Percentiles rank a stretch among this genome's conserved stretches.
Conservation (phyloP, 2,888 invertebrate species). For the Polietes domitor region DNA sequence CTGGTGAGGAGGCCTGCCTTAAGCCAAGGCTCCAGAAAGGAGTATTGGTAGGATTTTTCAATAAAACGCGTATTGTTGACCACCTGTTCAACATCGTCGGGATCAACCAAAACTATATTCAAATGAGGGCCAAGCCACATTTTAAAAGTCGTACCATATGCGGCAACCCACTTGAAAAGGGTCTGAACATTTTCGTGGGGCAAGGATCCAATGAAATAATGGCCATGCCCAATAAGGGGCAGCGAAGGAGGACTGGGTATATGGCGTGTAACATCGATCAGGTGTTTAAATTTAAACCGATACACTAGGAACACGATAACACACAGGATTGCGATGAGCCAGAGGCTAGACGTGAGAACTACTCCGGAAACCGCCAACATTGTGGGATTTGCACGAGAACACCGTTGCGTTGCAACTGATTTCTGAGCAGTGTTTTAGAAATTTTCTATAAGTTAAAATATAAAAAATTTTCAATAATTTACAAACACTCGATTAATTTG, state of each 20-base stretch:
- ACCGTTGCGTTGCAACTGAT: too few relatives aligned
- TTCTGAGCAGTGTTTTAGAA: too few relatives aligned
- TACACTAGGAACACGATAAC: neutral
- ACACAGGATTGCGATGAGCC: neutral
- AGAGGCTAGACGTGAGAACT: neutral
- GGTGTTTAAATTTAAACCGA: slow-evolving; percentile 71
- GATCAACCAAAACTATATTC: slow-evolving; percentile 58
- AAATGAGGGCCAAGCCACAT: slow-evolving; percentile 66
- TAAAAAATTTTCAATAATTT: too few relatives aligned
- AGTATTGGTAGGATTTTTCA: slow-evolving; percentile 66
- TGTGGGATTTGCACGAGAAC: neutral
- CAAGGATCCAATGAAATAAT: slow-evolving; percentile 79
- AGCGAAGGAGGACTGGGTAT: slow-evolving; percentile 78
- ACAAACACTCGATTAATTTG: too few relatives aligned
- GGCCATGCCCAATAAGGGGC: slow-evolving; percentile 82
- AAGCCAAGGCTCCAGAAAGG: slow-evolving; percentile 66
- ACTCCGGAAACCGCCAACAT: neutral
- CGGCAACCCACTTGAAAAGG: neutral
- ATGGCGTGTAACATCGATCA: slow-evolving; percentile 71
- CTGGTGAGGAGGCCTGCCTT: slow-evolving; percentile 67
- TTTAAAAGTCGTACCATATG: neutral
- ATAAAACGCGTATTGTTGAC: slow-evolving; percentile 57
- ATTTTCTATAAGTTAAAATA: too few relatives aligned
- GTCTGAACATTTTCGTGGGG: slow-evolving; percentile 73
- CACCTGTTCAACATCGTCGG: slow-evolving; percentile 49